phyloP scores from a whole-genome alignment of 2,888 invertebrate genomes.

The Aspidapion aeneum region DNA sequence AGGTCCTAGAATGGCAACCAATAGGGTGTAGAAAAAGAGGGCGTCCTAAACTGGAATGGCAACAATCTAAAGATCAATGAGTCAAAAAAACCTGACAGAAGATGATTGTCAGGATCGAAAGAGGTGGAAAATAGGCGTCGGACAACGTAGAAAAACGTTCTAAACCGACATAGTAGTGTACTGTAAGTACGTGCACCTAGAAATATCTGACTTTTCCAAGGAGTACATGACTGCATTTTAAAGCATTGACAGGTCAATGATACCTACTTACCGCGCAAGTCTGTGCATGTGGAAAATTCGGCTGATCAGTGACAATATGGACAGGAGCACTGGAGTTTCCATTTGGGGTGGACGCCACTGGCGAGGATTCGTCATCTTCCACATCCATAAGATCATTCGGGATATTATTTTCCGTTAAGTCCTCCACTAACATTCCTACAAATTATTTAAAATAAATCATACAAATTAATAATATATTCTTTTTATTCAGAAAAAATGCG shows the following conservation, averaged over 20 bases:
- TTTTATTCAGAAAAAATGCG: conserved; percentile 5
- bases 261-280: conserved; percentile 34
- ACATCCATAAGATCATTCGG: conserved; percentile 45
- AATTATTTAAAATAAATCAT: conserved; percentile 4
- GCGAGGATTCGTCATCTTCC: conserved; percentile 61
- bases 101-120: too few relatives aligned
- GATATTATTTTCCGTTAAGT: conserved; percentile 31
- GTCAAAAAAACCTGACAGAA: too few relatives aligned
- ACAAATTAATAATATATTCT: not conserved
- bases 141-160: too few relatives aligned
- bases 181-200: too few relatives aligned
- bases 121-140: too few relatives aligned
- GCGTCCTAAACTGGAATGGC: too few relatives aligned
- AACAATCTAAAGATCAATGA: too few relatives aligned
- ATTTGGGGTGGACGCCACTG: conserved; percentile 51
- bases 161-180: too few relatives aligned
- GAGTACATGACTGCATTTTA: too few relatives aligned
- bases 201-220: too few relatives aligned
- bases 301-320: conserved; percentile 42
- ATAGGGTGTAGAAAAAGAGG: too few relatives aligned
- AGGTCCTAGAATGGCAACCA: too few relatives aligned
- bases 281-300: conserved; percentile 40
- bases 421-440: conserved; percentile 33
- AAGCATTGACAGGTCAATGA: not conserved
- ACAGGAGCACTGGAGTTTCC: conserved; percentile 42